phyloP scores from a whole-genome alignment of 1,140 invertebrate species.

The Pseudomyrmex gracilis region DNA sequence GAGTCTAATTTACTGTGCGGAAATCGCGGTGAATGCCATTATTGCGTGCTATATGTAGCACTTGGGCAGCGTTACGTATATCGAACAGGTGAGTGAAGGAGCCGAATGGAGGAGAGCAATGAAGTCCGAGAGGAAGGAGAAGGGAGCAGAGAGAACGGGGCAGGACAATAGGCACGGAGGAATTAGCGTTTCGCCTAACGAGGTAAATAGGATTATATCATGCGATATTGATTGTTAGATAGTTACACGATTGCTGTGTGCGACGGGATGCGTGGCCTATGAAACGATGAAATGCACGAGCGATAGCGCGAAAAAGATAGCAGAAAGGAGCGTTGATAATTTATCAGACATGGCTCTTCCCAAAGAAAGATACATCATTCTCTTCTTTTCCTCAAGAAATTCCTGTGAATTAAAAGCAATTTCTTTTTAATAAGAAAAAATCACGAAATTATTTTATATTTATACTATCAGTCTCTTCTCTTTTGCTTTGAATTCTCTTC shows the following conservation, averaged over 20 bases:
- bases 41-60: slow-evolving; percentile 53
- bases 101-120: slow-evolving; percentile 19
- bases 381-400: not conserved
- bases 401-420: not conserved
- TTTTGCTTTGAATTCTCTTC: not conserved
- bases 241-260: slow-evolving; percentile 24
- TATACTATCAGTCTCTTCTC: not conserved
- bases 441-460: not conserved
- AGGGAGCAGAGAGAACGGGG: slow-evolving; percentile 33
- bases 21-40: slow-evolving; percentile 70
- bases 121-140: slow-evolving; percentile 9
- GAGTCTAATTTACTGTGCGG: slow-evolving; percentile 72
- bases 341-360: not conserved
- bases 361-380: too few species aligned
- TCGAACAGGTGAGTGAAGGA: slow-evolving; percentile 43
- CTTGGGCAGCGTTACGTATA: slow-evolving; percentile 61
- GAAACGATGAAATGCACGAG: slow-evolving; percentile 24
- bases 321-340: not conserved
- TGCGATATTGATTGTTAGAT: slow-evolving; percentile 64
- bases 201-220: slow-evolving; percentile 73
- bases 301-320: not conserved
- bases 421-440: not conserved
- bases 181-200: slow-evolving; percentile 71
- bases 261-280: slow-evolving; percentile 33
- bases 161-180: not conserved